A percentile compares a stretch with the other conserved stretches of the same genome.
Evolutionary conservation across 2,888 invertebrate species (phyloP).

Genomic region (Tromatobia lineatoria): DNA sequence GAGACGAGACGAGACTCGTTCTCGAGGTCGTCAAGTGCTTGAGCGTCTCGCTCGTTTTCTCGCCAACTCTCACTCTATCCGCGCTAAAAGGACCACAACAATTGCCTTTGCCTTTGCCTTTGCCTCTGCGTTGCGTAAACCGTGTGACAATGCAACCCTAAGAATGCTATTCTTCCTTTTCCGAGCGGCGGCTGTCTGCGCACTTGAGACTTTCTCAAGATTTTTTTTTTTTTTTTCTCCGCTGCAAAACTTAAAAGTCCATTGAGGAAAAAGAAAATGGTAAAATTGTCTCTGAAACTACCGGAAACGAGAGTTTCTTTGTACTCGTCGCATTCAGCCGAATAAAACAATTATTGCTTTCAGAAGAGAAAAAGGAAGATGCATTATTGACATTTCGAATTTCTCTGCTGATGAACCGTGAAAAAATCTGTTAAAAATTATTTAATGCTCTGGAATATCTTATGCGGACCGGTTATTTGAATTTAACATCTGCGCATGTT

Average conservation of each 20-base stretch:
- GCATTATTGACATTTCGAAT: too few relatives aligned
- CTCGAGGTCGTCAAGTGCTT: conserved; percentile 65
- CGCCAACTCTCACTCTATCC: not conserved
- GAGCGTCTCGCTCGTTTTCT: conserved; percentile 36
- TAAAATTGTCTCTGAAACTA: conserved; percentile 16
- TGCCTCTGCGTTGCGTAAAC: conserved; percentile 1
- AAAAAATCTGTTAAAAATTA: too few relatives aligned
- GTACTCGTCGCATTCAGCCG: not conserved
- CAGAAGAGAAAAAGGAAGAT: not conserved
- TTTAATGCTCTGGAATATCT: too few relatives aligned
- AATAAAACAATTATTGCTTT: not conserved
- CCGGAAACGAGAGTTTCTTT: conserved; percentile 53
- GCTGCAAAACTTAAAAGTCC: not conserved
- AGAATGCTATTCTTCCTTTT: conserved; percentile 27
- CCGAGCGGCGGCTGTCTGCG: not conserved
- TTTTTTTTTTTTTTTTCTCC: conserved; percentile 34
- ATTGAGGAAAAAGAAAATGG: not conserved
- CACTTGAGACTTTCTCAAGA: conserved; percentile 6
- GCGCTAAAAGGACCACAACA: not conserved
- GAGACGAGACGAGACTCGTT: conserved; percentile 46
- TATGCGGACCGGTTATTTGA: too few relatives aligned
- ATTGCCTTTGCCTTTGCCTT: not conserved
- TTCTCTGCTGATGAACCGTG: too few relatives aligned
- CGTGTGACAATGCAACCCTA: conserved; percentile 20
- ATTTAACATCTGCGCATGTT: too few relatives aligned